Evolutionary conservation across 2,797 vertebrate species (phyloP), one percentile per base, ranked within the genome.

Genomic region (Euthynnus affinis): DNA sequence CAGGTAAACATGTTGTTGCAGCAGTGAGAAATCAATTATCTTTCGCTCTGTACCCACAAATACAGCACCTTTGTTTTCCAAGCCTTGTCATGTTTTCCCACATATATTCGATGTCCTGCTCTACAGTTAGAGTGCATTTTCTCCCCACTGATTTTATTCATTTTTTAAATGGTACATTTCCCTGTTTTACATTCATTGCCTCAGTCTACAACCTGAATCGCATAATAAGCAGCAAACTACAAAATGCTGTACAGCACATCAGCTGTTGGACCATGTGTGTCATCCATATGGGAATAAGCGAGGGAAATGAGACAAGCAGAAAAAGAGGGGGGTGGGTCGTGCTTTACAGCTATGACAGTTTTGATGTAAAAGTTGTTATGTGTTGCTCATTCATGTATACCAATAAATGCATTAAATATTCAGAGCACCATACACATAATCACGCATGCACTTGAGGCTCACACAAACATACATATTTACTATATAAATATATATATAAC

Each of bases 191-290:
- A 70, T 57, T 29, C 13, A 17, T 63, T 59, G 53, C 71, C 76
- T 82, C 60, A 46, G 63, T 78, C 58, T 69, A 65, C 20, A 20
- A 71, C 73, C 71, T 68, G 44, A 74, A 66, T 61, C 18, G 14
- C 56, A 57, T 6, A 72, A 61, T 75, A 55, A 82, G 66, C 61
- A 80, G 58, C 65, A 67, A 75, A 82, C 72, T 56, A 75, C 69
- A 60, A 67, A 74, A 79, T 34, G 65, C 59, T 40, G 67, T 72
- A 46, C 66, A 80, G 78, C 58, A 74, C 62, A 83, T 87, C 82
- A 82, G 80, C 80, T 84, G 79, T 62, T 73, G 76, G 70, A 67
- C 69, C 74, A 70, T 75, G 82, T 83, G 76, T 61, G 65, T 66
- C 61, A 55, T 71, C 42, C 83, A 57, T 42, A 44, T 61, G 71